Percentiles rank a stretch among this genome's conserved stretches.
Evolutionary conservation across 2,888 invertebrate species (phyloP).

Genomic region (Limnephilus lunatus): DNA sequence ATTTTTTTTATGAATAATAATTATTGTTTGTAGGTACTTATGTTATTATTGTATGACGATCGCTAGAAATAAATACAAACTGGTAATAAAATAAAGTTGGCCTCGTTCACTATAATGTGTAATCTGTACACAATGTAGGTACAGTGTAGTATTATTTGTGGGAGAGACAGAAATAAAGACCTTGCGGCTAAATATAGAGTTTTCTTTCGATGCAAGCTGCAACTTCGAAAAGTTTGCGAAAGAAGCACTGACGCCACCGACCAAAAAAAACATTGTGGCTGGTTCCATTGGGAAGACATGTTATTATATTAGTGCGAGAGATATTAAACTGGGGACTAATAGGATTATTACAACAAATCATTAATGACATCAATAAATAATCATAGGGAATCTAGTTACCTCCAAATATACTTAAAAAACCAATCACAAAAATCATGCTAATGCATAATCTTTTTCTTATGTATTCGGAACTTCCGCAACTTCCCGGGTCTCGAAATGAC

Average conservation of each 20-base stretch:
- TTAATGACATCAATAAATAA: neutral
- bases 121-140: neutral
- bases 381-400: conserved; percentile 69
- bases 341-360: neutral
- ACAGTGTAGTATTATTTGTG: neutral
- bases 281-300: neutral
- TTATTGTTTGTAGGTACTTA: too few relatives aligned
- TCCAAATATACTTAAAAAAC: conserved; percentile 72
- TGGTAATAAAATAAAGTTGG: neutral
- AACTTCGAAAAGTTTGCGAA: neutral
- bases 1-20: too few relatives aligned
- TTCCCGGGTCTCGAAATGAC: conserved; percentile 68
- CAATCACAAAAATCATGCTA: conserved; percentile 71
- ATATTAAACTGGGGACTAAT: neutral
- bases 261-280: neutral
- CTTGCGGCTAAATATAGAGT: conserved; percentile 6
- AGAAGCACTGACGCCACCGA: neutral
- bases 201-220: neutral
- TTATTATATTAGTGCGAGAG: neutral
- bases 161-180: neutral
- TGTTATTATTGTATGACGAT: too few relatives aligned
- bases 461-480: conserved; percentile 71
- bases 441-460: conserved; percentile 72
- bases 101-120: neutral
- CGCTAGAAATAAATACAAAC: neutral